Conservation (phyloP, 2,888 invertebrate species). For the Chorisops tibialis region DNA sequence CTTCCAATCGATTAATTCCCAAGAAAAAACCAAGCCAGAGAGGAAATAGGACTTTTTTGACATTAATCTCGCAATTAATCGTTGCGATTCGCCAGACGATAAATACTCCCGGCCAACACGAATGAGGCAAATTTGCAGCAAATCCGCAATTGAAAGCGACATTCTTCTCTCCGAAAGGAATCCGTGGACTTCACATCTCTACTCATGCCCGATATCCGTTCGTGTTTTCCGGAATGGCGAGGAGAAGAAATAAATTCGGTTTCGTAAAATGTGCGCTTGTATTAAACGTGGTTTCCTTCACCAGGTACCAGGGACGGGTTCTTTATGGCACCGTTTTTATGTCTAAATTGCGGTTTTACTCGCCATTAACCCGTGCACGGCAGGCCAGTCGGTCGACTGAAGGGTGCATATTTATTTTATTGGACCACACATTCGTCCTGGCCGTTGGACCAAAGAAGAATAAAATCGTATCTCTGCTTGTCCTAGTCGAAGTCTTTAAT, state of each 20-base stretch:
- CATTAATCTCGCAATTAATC: constrained; percentile 18
- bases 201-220: too few relatives aligned
- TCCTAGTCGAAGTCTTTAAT: too few relatives aligned
- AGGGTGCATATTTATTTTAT: constrained; percentile 16
- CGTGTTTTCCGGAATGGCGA: too few relatives aligned
- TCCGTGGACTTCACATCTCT: neutral
- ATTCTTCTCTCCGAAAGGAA: neutral
- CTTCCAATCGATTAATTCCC: too few relatives aligned
- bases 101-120: constrained; percentile 4
- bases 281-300: neutral
- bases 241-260: constrained; percentile 2
- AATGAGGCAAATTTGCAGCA: constrained; percentile 8
- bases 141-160: constrained; percentile 21
- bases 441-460: too few relatives aligned
- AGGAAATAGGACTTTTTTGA: constrained; percentile 6
- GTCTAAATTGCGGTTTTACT: constrained; percentile 24
- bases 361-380: constrained; percentile 19
- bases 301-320: neutral
- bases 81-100: constrained; percentile 5
- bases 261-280: constrained; percentile 8
- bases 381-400: neutral
- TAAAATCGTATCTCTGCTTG: too few relatives aligned
- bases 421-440: constrained; percentile 7
- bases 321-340: constrained; percentile 18
- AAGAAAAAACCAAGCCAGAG: too few relatives aligned